phyloP scores from a whole-genome alignment of 2,113 vertebrate genomes.

The Coregonus clupeaformis region DNA sequence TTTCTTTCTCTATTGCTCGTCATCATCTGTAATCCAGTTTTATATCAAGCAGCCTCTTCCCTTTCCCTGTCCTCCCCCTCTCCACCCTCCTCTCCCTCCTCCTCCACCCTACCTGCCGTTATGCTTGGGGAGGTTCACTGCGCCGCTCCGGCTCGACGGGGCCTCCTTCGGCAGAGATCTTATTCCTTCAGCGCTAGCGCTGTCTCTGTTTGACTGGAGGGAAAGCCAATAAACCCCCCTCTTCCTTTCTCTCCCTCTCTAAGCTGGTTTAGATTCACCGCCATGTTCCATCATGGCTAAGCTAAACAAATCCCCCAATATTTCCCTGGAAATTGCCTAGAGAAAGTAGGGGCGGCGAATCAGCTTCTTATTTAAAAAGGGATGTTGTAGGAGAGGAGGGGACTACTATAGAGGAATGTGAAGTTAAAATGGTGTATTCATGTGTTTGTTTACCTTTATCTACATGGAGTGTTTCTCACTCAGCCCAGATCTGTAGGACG shows the following conservation, averaged over 20 bases:
- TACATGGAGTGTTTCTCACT: background rate
- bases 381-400: slow-evolving; percentile 17
- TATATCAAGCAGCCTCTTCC: slow-evolving; percentile 3
- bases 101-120: slow-evolving; percentile 8
- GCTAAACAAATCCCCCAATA: slow-evolving; percentile 61
- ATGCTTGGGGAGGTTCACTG: slow-evolving; percentile 13
- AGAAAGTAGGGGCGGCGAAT: slow-evolving; percentile 20
- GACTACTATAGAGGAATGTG: slow-evolving; percentile 40
- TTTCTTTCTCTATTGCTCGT: background rate
- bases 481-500: background rate
- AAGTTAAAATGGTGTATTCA: slow-evolving; percentile 1
- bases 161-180: background rate
- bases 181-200: slow-evolving; percentile 16
- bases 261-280: slow-evolving; percentile 52
- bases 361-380: slow-evolving; percentile 22
- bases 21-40: too few relatives aligned
- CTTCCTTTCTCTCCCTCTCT: slow-evolving; percentile 21
- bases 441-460: slow-evolving; percentile 21
- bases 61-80: background rate
- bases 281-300: slow-evolving; percentile 45
- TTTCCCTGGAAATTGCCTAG: slow-evolving; percentile 49
- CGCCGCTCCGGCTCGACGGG: background rate
- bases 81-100: slow-evolving; percentile 16
- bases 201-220: slow-evolving; percentile 18
- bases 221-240: background rate